A percentile compares a stretch with the other conserved stretches of the same genome.
phyloP scores from a whole-genome alignment of 2,888 invertebrate genomes.

The Dolichomitus sp. region DNA sequence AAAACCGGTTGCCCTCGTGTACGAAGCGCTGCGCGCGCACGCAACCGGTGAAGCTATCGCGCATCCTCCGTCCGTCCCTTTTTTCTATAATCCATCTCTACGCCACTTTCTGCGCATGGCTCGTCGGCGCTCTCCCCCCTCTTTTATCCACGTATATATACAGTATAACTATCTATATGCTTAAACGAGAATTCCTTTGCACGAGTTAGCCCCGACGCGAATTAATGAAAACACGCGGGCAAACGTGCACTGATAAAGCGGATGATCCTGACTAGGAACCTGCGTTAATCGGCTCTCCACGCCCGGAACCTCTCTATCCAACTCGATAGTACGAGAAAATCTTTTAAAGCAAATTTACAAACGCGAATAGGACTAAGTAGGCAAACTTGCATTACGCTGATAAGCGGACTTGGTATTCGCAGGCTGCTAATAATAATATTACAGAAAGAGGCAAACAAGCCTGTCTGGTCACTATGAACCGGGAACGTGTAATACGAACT shows the following conservation, averaged over 20 bases:
- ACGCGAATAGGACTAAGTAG: not conserved
- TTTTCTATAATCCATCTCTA: conserved; percentile 52
- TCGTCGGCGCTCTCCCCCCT: not conserved
- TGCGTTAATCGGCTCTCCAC: conserved; percentile 66
- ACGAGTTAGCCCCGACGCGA: conserved; percentile 81
- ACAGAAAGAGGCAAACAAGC: not conserved
- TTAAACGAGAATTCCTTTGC: conserved; percentile 80
- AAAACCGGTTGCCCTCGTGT: conserved; percentile 80
- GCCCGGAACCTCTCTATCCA: conserved; percentile 65
- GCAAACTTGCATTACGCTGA: conserved; percentile 19
- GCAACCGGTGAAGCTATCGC: conserved; percentile 79
- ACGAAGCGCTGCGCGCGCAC: conserved; percentile 72
- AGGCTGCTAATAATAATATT: conserved; percentile 10
- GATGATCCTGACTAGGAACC: conserved; percentile 73
- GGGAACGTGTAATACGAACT: conserved; percentile 34
- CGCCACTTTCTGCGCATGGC: conserved; percentile 12
- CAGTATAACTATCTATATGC: conserved; percentile 7
- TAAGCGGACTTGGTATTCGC: not conserved
- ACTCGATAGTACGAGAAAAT: conserved; percentile 19
- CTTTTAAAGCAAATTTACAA: conserved; percentile 53
- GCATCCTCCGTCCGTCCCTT: conserved; percentile 42
- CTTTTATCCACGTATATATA: conserved; percentile 35
- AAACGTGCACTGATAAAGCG: conserved; percentile 82
- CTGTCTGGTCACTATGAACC: conserved; percentile 20
- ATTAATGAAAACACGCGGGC: conserved; percentile 83